Percentiles rank a stretch among this genome's conserved stretches.
These are phyloP conservation scores for Physocephala rufipes DNA, from an alignment of 2,888 invertebrate genomes.

Conservation along the genomic window DNA sequence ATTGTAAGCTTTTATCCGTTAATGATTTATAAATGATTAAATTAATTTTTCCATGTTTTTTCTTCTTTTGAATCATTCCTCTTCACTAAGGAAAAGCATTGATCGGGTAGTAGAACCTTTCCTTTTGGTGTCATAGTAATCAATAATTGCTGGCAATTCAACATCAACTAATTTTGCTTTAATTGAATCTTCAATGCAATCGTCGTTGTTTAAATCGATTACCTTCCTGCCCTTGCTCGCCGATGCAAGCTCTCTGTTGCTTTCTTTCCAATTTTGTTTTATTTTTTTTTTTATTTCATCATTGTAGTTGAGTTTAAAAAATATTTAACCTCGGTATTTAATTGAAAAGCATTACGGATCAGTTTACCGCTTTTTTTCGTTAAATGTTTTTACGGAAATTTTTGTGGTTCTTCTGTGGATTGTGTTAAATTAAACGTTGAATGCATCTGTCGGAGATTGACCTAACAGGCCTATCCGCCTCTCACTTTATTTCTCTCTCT, in stretches of 20 bases:
- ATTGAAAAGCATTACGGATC: constrained; percentile 6
- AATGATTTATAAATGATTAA: too few relatives aligned
- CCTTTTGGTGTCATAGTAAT: too few relatives aligned
- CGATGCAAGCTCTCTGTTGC: background rate
- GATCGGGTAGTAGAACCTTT: too few relatives aligned
- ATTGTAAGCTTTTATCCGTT: too few relatives aligned
- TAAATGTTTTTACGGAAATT: constrained; percentile 2
- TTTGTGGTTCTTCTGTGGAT: constrained; percentile 19
- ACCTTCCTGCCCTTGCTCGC: background rate
- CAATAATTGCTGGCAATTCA: background rate
- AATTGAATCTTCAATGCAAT: background rate
- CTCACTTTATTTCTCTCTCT: constrained; percentile 3
- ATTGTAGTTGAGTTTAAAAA: background rate
- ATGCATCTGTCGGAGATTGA: background rate
- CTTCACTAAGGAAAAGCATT: background rate
- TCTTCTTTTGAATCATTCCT: background rate
- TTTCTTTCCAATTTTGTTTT: too few relatives aligned
- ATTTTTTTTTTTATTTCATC: too few relatives aligned
- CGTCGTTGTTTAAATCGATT: background rate
- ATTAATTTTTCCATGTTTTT: background rate
- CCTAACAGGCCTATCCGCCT: background rate
- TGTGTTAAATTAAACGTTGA: constrained; percentile 18
- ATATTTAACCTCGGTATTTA: constrained; percentile 5
- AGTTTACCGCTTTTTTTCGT: background rate
- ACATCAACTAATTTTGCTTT: constrained; percentile 1